Percentiles rank a stretch among this genome's conserved stretches.
phyloP scores from a whole-genome alignment of 2,888 invertebrate species.

The Euspilapteryx auroguttella region DNA sequence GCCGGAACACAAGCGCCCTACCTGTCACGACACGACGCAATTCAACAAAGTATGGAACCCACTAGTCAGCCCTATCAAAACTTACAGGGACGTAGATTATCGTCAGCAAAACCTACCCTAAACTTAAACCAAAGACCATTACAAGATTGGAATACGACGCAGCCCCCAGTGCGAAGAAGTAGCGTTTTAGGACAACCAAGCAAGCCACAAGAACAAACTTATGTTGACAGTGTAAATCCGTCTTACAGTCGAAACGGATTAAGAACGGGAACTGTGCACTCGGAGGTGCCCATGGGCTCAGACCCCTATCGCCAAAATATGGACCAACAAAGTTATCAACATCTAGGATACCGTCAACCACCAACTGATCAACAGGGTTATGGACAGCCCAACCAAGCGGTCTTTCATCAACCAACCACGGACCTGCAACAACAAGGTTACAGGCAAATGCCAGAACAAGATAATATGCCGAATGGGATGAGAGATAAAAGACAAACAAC shows the following conservation, averaged over 20 bases:
- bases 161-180: conserved; percentile 29
- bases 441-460: conserved; percentile 19
- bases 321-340: conserved; percentile 25
- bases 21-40: conserved; percentile 21
- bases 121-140: conserved; percentile 27
- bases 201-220: conserved; percentile 26
- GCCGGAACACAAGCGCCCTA: conserved; percentile 18
- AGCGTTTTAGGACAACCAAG: conserved; percentile 41
- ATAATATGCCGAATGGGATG: conserved; percentile 31
- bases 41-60: conserved; percentile 34
- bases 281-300: conserved; percentile 29
- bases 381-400: conserved; percentile 42
- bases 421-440: neutral
- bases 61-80: conserved; percentile 31
- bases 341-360: conserved; percentile 47
- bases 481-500: conserved; percentile 33
- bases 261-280: conserved; percentile 38
- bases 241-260: conserved; percentile 32
- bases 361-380: conserved; percentile 38
- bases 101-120: conserved; percentile 28
- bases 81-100: conserved; percentile 30
- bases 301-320: conserved; percentile 10
- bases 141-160: conserved; percentile 33
- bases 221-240: conserved; percentile 22
- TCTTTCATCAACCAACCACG: conserved; percentile 4